These are phyloP conservation scores for Augochlora pura DNA, from an alignment of 1,140 invertebrate genomes.

Conservation along the genomic window DNA sequence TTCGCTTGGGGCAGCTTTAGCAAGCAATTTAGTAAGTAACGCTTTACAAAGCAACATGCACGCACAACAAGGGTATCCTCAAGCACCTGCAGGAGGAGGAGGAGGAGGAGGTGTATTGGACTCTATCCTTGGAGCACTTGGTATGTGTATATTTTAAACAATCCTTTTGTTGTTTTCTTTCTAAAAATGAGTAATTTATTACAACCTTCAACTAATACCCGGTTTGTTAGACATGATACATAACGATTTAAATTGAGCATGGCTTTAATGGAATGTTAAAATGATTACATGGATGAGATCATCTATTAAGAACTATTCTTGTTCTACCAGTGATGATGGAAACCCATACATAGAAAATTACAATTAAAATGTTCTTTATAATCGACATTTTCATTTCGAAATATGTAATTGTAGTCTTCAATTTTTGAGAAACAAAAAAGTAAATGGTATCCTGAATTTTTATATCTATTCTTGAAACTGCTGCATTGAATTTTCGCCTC, in stretches of 20 bases:
- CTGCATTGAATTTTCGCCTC: too few species aligned
- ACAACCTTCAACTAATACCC: too few species aligned
- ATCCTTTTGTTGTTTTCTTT: too few species aligned
- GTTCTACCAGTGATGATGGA: background rate
- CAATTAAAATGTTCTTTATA: background rate
- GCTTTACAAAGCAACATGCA: slow-evolving; percentile 68
- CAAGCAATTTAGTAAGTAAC: slow-evolving; percentile 73
- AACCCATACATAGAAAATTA: background rate
- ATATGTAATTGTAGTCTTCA: too few species aligned
- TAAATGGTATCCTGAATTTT: too few species aligned
- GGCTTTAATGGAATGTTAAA: background rate
- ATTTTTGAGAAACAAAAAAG: too few species aligned
- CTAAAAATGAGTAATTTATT: too few species aligned
- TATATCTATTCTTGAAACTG: too few species aligned
- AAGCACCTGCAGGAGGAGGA: slow-evolving; percentile 63
- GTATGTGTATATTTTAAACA: slow-evolving; percentile 57
- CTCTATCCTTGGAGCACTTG: slow-evolving; percentile 75
- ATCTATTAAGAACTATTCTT: slow-evolving; percentile 38
- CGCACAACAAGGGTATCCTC: slow-evolving; percentile 73
- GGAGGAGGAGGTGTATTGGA: slow-evolving; percentile 69
- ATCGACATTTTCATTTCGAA: too few species aligned
- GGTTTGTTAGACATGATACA: background rate
- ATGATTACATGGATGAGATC: slow-evolving; percentile 42
- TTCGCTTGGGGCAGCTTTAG: slow-evolving; percentile 73
- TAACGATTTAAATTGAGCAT: slow-evolving; percentile 10